phyloP scores from a whole-genome alignment of 2,888 invertebrate species.

The Rhagonycha lutea region DNA sequence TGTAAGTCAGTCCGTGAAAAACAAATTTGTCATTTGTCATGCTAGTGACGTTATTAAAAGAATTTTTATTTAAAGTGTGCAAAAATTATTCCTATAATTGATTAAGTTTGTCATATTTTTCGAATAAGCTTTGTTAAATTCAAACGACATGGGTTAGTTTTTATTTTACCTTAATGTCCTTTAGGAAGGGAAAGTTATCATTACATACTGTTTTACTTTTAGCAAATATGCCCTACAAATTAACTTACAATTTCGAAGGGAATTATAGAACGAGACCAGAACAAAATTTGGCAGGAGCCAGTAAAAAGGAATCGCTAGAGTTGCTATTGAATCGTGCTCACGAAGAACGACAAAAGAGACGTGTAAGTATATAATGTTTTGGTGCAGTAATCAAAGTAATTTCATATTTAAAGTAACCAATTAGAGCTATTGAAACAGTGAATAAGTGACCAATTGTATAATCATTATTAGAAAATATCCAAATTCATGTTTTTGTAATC shows the following conservation, averaged over 20 bases:
- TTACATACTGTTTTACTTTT: slow-evolving; percentile 15
- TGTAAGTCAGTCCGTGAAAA: background rate
- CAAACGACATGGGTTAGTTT: background rate
- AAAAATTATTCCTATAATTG: background rate
- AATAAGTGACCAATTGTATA: background rate
- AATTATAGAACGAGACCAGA: slow-evolving; percentile 84
- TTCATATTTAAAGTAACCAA: background rate
- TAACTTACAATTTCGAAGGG: slow-evolving; percentile 82
- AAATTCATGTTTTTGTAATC: background rate
- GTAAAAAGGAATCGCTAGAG: slow-evolving; percentile 71
- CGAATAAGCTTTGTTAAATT: background rate
- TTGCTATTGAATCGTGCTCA: slow-evolving; percentile 79
- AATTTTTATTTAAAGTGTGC: background rate
- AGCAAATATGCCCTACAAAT: slow-evolving; percentile 47
- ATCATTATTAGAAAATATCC: background rate
- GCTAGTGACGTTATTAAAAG: background rate
- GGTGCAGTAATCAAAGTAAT: background rate
- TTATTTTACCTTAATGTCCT: background rate
- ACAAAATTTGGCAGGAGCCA: slow-evolving; percentile 89
- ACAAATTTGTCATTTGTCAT: background rate
- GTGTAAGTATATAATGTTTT: slow-evolving; percentile 58
- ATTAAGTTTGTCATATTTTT: background rate
- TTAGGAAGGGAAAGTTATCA: background rate
- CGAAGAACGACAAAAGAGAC: slow-evolving; percentile 83
- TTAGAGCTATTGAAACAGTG: background rate